phyloP scores from a whole-genome alignment of 2,888 invertebrate species.

The Slavum lentiscoides region DNA sequence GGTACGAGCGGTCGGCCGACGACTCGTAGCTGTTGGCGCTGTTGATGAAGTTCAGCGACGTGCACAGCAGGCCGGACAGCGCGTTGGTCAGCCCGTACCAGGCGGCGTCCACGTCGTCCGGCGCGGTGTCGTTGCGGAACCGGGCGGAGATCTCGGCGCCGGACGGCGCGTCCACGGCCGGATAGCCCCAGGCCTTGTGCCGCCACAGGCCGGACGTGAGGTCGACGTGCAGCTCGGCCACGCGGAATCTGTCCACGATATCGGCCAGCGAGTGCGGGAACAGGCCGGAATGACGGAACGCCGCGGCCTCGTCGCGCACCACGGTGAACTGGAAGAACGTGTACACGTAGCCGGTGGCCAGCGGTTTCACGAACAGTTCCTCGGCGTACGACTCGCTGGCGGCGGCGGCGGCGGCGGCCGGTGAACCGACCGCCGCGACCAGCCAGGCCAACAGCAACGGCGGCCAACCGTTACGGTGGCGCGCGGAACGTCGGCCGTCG shows the following conservation, averaged over 20 bases:
- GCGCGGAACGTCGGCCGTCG: background rate
- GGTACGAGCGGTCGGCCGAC: constrained; percentile 62
- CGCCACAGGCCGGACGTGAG: constrained; percentile 94
- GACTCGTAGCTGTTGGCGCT: constrained; percentile 82
- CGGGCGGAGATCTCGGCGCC: constrained; percentile 94
- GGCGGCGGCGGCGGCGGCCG: background rate
- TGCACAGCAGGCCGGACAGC: constrained; percentile 92
- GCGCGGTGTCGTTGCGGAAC: constrained; percentile 71
- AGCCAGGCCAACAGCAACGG: background rate
- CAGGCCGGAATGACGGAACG: constrained; percentile 62
- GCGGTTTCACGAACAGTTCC: constrained; percentile 83
- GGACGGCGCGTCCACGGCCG: constrained; percentile 83
- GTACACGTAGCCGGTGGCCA: constrained; percentile 81
- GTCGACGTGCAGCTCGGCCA: constrained; percentile 88
- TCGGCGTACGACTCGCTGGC: constrained; percentile 76
- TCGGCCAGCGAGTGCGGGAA: constrained; percentile 89
- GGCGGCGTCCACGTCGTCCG: constrained; percentile 69
- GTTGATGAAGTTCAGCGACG: constrained; percentile 93
- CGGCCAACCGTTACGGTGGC: background rate
- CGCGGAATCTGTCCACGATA: constrained; percentile 78
- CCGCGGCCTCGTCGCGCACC: constrained; percentile 65
- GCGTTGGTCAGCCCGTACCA: constrained; percentile 90
- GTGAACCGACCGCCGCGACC: background rate
- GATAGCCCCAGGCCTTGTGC: constrained; percentile 92
- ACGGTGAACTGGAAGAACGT: constrained; percentile 91